Evolutionary conservation across 1,140 invertebrate genomes (phyloP).

Genomic region (Drosophila burlai): DNA sequence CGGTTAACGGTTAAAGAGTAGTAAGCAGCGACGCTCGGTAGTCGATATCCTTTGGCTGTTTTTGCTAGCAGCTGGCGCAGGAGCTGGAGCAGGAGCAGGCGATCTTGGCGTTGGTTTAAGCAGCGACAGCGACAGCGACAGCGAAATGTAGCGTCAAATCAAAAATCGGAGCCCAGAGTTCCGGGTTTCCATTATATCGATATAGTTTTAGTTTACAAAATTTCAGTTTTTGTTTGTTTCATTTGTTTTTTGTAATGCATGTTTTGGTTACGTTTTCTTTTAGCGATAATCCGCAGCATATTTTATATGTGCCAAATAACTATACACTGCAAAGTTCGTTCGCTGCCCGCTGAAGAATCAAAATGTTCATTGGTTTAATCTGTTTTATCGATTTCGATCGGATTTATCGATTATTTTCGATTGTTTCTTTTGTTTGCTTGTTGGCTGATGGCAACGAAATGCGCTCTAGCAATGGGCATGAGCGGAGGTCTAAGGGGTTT

Average conservation of each 20-base stretch:
- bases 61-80: slow-evolving; percentile 46
- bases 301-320: slow-evolving; percentile 84
- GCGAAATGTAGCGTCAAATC: slow-evolving; percentile 26
- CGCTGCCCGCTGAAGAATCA: slow-evolving; percentile 42
- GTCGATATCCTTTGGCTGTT: slow-evolving; percentile 61
- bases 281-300: slow-evolving; percentile 85
- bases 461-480: slow-evolving; percentile 47
- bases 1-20: slow-evolving; percentile 40
- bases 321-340: slow-evolving; percentile 73
- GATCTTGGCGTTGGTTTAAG: slow-evolving; percentile 46
- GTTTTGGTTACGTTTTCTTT: slow-evolving; percentile 52
- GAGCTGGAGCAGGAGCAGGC: slow-evolving; percentile 46
- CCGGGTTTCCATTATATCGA: slow-evolving; percentile 2
- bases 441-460: slow-evolving; percentile 32
- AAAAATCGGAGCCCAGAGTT: slow-evolving; percentile 11
- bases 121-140: slow-evolving; percentile 32
- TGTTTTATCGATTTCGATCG: not conserved
- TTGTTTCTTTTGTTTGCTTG: not conserved
- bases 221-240: slow-evolving; percentile 18
- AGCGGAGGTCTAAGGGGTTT: slow-evolving; percentile 3
- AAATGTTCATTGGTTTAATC: slow-evolving; percentile 50
- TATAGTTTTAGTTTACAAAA: slow-evolving; percentile 8
- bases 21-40: slow-evolving; percentile 58
- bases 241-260: slow-evolving; percentile 27
- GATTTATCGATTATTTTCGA: not conserved